A percentile compares a stretch with the other conserved stretches of the same genome.
phyloP scores from a whole-genome alignment of 2,888 invertebrate genomes.

The Dynastes hyllus region DNA sequence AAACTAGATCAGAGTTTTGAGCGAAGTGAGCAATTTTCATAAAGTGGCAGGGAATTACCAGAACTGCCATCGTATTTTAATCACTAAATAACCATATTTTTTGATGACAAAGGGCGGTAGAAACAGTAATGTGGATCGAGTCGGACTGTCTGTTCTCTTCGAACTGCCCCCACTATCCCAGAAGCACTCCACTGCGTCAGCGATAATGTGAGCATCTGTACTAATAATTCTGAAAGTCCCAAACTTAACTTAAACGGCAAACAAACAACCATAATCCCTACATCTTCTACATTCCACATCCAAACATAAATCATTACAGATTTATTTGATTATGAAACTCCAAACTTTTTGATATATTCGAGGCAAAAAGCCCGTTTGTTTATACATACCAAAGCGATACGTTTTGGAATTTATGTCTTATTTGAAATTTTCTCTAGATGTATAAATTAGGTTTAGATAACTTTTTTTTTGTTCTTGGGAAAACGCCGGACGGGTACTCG shows the following conservation, averaged over 20 bases:
- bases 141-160: no score
- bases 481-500: not conserved
- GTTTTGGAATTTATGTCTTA: constrained; percentile 7
- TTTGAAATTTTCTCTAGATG: constrained; percentile 10
- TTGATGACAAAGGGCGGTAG: no score
- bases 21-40: no score
- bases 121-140: no score
- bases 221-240: no score
- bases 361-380: not conserved
- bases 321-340: constrained; percentile 1
- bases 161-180: no score
- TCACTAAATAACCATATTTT: no score
- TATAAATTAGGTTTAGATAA: constrained; percentile 21
- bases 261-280: not conserved
- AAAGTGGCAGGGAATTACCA: no score
- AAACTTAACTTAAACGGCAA: not conserved
- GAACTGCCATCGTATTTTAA: no score
- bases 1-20: no score
- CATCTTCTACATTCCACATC: not conserved
- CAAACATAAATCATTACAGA: constrained; percentile 6
- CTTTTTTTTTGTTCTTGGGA: constrained; percentile 3
- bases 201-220: no score
- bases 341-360: constrained; percentile 19
- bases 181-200: no score
- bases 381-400: not conserved